These are phyloP conservation scores for Podocnemis expansa DNA, from an alignment of 2,113 vertebrate genomes.

Conservation along the genomic window DNA sequence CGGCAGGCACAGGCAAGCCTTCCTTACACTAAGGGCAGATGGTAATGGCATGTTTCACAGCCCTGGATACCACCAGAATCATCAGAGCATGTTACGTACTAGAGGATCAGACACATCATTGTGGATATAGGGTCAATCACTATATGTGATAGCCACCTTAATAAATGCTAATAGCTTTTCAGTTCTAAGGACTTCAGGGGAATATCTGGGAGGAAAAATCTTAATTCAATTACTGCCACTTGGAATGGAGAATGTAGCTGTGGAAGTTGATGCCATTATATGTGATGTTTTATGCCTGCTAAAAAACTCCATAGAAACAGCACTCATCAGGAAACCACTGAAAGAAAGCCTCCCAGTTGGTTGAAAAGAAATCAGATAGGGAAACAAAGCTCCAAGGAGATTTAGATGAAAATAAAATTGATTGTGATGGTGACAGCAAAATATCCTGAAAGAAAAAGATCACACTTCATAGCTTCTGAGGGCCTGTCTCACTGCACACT, in stretches of 20 bases:
- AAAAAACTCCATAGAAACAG: background rate
- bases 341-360: background rate
- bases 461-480: background rate
- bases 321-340: background rate
- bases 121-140: background rate
- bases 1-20: too few species aligned
- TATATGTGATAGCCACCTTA: background rate
- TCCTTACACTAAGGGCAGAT: too few species aligned
- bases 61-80: too few species aligned
- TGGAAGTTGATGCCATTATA: background rate
- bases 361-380: background rate
- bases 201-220: background rate
- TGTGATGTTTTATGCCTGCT: background rate
- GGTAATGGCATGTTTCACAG: too few species aligned
- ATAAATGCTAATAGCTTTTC: background rate
- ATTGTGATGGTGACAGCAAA: background rate
- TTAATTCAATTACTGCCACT: background rate
- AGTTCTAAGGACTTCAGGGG: background rate
- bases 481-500: rapidly evolving
- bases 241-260: background rate
- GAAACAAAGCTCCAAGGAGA: background rate
- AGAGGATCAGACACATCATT: background rate
- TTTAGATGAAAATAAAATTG: background rate
- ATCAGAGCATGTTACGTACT: too few species aligned
- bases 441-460: background rate